These are phyloP conservation scores for Cirrhinus mrigala DNA, from an alignment of 2,797 vertebrate genomes.

Conservation along the genomic window DNA sequence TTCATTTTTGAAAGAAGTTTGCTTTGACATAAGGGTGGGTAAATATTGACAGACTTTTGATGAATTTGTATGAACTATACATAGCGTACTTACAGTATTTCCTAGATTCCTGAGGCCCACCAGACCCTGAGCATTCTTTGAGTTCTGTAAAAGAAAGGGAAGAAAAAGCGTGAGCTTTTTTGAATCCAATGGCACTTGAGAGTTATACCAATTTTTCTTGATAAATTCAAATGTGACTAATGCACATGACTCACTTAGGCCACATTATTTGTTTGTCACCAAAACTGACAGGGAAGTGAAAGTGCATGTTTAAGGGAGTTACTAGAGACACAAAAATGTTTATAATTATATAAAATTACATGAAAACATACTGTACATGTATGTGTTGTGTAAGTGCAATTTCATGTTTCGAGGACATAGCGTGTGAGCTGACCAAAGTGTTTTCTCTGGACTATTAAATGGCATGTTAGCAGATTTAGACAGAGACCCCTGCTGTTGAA, in stretches of 20 bases:
- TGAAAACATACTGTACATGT: background rate
- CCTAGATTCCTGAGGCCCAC: slow-evolving; percentile 94
- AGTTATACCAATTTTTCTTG: no score
- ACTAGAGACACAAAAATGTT: background rate
- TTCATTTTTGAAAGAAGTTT: no score
- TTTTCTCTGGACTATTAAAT: slow-evolving; percentile 25
- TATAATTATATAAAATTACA: background rate
- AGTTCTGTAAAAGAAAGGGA: slow-evolving; percentile 79
- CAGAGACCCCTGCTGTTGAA: slow-evolving; percentile 37
- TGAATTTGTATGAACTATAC: slow-evolving; percentile 1
- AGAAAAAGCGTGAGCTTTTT: slow-evolving; percentile 1
- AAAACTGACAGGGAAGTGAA: slow-evolving; percentile 9
- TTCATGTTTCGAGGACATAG: background rate
- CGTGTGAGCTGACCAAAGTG: slow-evolving; percentile 23
- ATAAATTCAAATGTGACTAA: slow-evolving; percentile 19
- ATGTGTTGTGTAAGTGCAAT: background rate
- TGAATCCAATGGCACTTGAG: background rate
- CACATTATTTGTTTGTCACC: background rate
- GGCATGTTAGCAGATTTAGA: slow-evolving; percentile 52
- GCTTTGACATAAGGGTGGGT: no score
- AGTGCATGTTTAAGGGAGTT: slow-evolving; percentile 11
- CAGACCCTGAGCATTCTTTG: slow-evolving; percentile 90
- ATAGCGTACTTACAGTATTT: slow-evolving; percentile 88
- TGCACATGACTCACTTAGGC: slow-evolving; percentile 2
- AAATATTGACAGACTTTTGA: background rate